Evolutionary conservation across 1,140 invertebrate genomes (phyloP), one percentile per base, ranked within the genome.

Genomic region (Euschistus heros): DNA sequence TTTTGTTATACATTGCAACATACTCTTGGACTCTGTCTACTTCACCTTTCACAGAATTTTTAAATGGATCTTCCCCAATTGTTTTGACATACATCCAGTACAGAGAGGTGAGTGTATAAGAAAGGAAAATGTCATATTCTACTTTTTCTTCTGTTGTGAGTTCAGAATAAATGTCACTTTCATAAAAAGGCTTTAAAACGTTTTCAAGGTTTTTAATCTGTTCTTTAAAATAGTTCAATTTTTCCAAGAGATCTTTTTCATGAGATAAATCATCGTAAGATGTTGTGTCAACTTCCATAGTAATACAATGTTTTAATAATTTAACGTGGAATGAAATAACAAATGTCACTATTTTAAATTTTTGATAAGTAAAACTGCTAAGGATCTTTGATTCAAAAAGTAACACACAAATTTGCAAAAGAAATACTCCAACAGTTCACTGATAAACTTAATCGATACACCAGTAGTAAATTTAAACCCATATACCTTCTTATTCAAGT

Each of bases 21-120:
- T 78, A 77, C n/a, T 77, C 73, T 71, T 80, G 78, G 20, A 84
- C 76, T 64, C 82, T 73, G 42, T 78, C 72, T 0, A 84, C 70
- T 70, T 85, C 82, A 47, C 62, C 50, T 65, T 73, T 72, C 14
- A 73, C 66, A 50, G 61, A 62, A 27, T 70, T 63, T 50, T 67
- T 55, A n/a, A 55, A 62, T 26, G 69, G 70, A 73, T 84, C 81
- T 63, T 78, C 69, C 7, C 82, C 82, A 69, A 80, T 72, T 42
- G 80, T 75, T 62, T 80, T 74, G 57, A 84, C 68, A 69, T 82
- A 77, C 62, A 83, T 75, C 81, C 82, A 85, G 69, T 79, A 80
- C 17, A 84, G 71, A 0, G 81, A 80, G 73, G 82, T 84, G 20
- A 83, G 70, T 4, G 78, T 74, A 68, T 80, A 84, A 0, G 76